phyloP scores from a whole-genome alignment of 2,888 invertebrate genomes.

The Tiphia femorata region DNA sequence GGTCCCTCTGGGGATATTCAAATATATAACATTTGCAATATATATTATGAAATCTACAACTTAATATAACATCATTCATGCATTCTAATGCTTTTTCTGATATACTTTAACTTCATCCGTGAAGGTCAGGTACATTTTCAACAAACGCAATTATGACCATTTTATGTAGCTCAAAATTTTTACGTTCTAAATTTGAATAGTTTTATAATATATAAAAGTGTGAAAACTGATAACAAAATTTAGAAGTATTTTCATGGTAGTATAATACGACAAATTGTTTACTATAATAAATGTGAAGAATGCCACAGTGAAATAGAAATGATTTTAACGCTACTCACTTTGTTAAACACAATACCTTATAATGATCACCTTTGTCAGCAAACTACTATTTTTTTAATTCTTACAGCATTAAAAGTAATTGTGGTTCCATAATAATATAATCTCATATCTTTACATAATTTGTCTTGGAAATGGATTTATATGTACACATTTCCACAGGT shows the following conservation, averaged over 20 bases:
- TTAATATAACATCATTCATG: constrained; percentile 42
- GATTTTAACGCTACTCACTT: not conserved
- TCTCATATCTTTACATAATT: no score
- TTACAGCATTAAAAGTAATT: no score
- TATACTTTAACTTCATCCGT: constrained; percentile 30
- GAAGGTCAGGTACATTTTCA: constrained; percentile 66
- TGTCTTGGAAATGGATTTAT: no score
- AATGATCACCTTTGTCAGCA: not conserved
- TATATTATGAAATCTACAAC: constrained; percentile 63
- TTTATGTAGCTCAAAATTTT: constrained; percentile 21
- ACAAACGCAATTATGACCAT: constrained; percentile 37
- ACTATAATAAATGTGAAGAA: not conserved
- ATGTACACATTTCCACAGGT: no score
- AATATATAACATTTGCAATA: constrained; percentile 58
- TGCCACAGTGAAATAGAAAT: not conserved
- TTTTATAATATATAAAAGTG: not conserved
- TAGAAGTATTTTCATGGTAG: not conserved
- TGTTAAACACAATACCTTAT: not conserved
- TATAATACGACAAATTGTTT: not conserved
- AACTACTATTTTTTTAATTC: not conserved
- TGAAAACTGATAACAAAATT: not conserved
- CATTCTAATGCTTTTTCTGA: constrained; percentile 28
- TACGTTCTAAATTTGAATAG: constrained; percentile 12
- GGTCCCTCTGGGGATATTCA: constrained; percentile 49
- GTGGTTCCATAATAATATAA: no score